Evolutionary conservation across 35 echinoderm and acorn worm species (phyloP).

Genomic region (Diadema setosum): DNA sequence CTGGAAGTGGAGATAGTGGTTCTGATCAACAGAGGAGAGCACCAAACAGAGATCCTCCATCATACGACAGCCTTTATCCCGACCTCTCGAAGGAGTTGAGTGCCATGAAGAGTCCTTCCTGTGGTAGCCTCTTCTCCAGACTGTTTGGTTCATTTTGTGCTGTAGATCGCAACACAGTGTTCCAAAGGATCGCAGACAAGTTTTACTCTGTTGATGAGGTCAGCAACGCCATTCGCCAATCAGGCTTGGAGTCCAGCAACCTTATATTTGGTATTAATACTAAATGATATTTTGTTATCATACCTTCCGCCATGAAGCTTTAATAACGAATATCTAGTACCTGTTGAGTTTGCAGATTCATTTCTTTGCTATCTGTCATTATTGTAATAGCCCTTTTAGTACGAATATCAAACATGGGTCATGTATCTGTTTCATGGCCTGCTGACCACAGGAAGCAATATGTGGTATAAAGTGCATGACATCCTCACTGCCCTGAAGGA

Average conservation of each 20-base stretch:
- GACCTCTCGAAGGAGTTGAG: constrained; percentile 5
- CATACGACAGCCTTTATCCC: constrained; percentile 40
- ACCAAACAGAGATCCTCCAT: constrained; percentile 13
- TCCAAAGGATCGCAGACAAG: constrained; percentile 66
- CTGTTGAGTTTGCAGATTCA: too few relatives aligned
- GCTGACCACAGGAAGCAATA: too few relatives aligned
- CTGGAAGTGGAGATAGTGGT: background rate
- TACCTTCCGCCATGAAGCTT: too few relatives aligned
- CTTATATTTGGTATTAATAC: constrained; percentile 96
- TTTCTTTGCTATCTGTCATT: too few relatives aligned
- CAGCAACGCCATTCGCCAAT: constrained; percentile 55
- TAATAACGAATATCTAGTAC: too few relatives aligned
- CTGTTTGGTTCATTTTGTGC: background rate
- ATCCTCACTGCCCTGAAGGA: too few relatives aligned
- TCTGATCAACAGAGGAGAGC: background rate
- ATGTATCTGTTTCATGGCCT: too few relatives aligned
- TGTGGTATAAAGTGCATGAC: too few relatives aligned
- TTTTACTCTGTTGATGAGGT: constrained; percentile 84
- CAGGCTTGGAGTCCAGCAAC: constrained; percentile 90
- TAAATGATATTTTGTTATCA: too few relatives aligned
- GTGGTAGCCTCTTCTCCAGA: background rate
- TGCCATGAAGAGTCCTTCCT: background rate
- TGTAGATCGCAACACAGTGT: background rate
- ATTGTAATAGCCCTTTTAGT: too few relatives aligned
- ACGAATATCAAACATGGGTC: too few relatives aligned